Conservation (phyloP, 2,888 invertebrate genomes). For the Troilus luridus region DNA sequence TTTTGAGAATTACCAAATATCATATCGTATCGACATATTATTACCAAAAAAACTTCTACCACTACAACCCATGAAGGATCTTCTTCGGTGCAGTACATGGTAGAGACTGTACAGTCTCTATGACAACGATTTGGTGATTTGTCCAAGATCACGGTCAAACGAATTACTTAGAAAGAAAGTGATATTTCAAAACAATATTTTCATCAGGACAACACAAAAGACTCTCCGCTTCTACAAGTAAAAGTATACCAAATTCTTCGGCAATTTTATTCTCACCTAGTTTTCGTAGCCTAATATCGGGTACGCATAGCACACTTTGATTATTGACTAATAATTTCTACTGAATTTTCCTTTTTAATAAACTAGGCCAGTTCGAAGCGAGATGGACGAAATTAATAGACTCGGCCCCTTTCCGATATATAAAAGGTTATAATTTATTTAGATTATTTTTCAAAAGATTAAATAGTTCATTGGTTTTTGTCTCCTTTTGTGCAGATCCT, state of each 20-base stretch:
- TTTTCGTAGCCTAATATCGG: background rate
- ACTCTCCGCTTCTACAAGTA: background rate
- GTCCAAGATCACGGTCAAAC: too few species aligned
- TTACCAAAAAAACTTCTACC: too few species aligned
- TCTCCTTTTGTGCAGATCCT: background rate
- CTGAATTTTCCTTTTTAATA: background rate
- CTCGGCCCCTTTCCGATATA: background rate
- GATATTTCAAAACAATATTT: background rate
- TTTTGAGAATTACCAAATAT: too few species aligned
- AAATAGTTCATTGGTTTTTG: conserved; percentile 21
- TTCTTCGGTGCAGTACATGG: too few species aligned
- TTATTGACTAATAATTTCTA: background rate
- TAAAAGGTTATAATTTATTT: background rate
- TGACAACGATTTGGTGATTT: too few species aligned
- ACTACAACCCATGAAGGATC: too few species aligned
- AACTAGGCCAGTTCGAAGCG: background rate
- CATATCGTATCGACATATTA: too few species aligned
- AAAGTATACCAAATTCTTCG: background rate
- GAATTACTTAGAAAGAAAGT: too few species aligned
- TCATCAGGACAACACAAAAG: background rate
- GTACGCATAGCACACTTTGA: background rate
- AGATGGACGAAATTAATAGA: background rate
- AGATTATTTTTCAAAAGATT: background rate
- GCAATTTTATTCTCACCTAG: background rate
- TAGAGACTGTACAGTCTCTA: too few species aligned